phyloP scores from a whole-genome alignment of 2,797 vertebrate genomes.

The Alectoris magna region DNA sequence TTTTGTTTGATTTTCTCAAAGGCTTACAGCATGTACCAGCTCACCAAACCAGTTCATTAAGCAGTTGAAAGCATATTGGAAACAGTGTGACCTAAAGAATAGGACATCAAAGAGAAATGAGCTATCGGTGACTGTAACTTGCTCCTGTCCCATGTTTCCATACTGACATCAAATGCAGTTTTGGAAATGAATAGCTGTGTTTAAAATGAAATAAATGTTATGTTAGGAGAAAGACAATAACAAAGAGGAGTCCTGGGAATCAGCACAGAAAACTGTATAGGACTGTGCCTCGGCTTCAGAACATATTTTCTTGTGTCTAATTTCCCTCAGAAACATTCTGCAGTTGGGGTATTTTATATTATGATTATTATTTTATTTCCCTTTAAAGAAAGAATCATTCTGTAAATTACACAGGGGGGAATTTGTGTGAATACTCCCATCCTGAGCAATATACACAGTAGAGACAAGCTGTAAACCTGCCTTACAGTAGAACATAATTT shows the following conservation, averaged over 20 bases:
- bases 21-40: background rate
- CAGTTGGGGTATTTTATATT: background rate
- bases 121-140: background rate
- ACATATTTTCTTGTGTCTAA: background rate
- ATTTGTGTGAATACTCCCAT: background rate
- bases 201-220: background rate
- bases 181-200: background rate
- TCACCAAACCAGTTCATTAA: constrained; percentile 26
- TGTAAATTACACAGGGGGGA: background rate
- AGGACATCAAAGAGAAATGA: background rate
- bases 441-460: background rate
- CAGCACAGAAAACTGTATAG: background rate
- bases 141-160: background rate
- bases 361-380: background rate
- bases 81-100: background rate
- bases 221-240: background rate
- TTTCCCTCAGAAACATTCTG: background rate
- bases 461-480: background rate
- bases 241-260: background rate
- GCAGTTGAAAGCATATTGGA: constrained; percentile 32
- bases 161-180: background rate
- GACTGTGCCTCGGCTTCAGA: background rate
- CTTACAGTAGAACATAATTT: background rate
- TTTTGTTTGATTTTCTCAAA: constrained; percentile 43
- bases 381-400: background rate